Percentiles rank a stretch among this genome's conserved stretches.
phyloP scores from a whole-genome alignment of 2,888 invertebrate species.

The Drosophila limbata region DNA sequence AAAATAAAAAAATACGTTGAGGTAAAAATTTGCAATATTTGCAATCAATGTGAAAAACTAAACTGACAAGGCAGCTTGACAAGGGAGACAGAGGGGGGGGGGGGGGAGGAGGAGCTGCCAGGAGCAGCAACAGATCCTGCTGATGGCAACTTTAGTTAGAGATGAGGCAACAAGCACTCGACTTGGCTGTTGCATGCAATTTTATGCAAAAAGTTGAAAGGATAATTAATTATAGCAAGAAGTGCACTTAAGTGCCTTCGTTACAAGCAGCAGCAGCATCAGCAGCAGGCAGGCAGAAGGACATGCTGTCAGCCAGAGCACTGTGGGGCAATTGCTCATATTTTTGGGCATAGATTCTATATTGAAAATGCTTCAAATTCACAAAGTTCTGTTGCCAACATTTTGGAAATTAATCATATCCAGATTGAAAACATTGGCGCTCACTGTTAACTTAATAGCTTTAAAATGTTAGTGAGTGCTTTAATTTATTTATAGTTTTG shows the following conservation, averaged over 20 bases:
- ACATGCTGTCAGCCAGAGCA: conserved; percentile 5
- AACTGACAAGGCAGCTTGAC: conserved; percentile 28
- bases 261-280: conserved; percentile 60
- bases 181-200: conserved; percentile 73
- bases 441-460: too few species aligned
- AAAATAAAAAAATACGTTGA: conserved; percentile 22
- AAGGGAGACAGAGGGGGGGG: neutral
- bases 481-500: neutral
- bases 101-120: conserved; percentile 4
- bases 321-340: neutral
- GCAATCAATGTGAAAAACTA: conserved; percentile 68
- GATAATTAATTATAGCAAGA: conserved; percentile 83
- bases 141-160: conserved; percentile 33
- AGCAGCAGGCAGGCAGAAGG: conserved; percentile 16
- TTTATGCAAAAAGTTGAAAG: conserved; percentile 79
- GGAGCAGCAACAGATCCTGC: conserved; percentile 17
- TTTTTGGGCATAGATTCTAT: neutral
- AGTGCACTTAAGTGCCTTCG: conserved; percentile 81
- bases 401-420: too few species aligned
- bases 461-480: too few species aligned
- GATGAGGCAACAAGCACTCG: conserved; percentile 35
- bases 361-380: neutral
- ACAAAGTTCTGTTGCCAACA: neutral
- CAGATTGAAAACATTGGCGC: too few species aligned
- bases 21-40: conserved; percentile 75